Conservation (phyloP, 2,113 vertebrate species). For the Aix galericulata region DNA sequence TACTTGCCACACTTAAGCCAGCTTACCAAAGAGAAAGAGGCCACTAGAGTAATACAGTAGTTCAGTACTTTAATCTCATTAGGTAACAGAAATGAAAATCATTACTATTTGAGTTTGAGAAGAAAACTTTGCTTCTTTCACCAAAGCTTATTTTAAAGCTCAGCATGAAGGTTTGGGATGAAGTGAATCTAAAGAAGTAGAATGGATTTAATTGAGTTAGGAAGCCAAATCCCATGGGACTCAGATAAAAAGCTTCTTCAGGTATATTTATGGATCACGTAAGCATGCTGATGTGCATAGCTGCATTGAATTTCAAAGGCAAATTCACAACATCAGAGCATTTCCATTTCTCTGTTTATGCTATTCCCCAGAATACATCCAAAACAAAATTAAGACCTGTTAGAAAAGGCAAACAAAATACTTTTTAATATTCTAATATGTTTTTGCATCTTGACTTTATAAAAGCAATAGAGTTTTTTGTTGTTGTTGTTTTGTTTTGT, state of each 20-base stretch:
- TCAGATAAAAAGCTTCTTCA: neutral
- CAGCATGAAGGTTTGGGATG: conserved; percentile 7
- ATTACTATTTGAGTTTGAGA: conserved; percentile 24
- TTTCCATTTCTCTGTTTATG: neutral
- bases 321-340: neutral
- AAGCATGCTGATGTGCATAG: neutral
- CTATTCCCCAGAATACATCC: neutral
- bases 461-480: neutral
- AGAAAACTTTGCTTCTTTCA: conserved; percentile 20
- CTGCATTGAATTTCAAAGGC: neutral
- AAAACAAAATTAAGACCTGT: neutral
- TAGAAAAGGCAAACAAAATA: neutral
- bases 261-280: neutral
- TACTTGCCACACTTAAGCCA: conserved; percentile 38
- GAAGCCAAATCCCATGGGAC: neutral
- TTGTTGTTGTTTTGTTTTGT: neutral
- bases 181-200: neutral
- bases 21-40: conserved; percentile 25
- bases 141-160: conserved; percentile 38
- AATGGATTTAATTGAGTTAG: conserved; percentile 41
- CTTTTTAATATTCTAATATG: neutral
- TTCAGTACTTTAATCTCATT: conserved; percentile 54
- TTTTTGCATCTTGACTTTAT: neutral
- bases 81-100: conserved; percentile 40
- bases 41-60: conserved; percentile 27